phyloP scores from a whole-genome alignment of 2,113 vertebrate genomes.

The Motacilla alba region DNA sequence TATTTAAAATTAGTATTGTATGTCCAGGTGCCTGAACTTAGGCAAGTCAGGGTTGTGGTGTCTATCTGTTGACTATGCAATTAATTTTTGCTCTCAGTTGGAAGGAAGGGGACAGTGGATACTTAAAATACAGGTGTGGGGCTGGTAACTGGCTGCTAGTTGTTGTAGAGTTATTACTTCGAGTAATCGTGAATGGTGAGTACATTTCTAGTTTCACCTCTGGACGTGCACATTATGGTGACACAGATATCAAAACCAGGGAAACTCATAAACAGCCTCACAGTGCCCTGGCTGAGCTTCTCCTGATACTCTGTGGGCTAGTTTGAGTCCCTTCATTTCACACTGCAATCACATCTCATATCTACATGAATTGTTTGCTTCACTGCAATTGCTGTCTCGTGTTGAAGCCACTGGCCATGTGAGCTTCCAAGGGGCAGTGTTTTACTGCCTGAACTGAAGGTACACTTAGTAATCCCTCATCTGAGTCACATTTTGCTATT shows the following conservation, averaged over 20 bases:
- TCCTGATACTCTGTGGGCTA: neutral
- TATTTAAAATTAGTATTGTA: neutral
- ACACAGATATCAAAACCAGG: neutral
- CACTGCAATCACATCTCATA: neutral
- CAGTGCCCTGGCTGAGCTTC: neutral
- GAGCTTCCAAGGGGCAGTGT: neutral
- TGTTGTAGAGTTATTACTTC: neutral
- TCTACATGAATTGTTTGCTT: neutral
- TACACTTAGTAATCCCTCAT: neutral
- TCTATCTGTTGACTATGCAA: neutral
- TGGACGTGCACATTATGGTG: accelerated
- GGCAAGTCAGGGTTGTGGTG: neutral
- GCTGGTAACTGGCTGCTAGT: neutral
- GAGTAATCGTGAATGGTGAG: accelerated
- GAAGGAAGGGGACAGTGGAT: neutral
- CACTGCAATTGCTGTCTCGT: neutral
- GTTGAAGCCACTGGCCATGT: neutral
- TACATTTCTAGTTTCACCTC: neutral
- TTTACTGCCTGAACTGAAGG: neutral
- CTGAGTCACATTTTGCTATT: neutral
- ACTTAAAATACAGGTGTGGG: neutral
- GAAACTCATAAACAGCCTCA: neutral
- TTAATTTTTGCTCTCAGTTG: neutral
- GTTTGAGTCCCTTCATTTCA: neutral
- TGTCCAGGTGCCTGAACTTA: neutral